These are phyloP conservation scores for Anarrhichthys ocellatus DNA, from an alignment of 2,113 vertebrate genomes.

Conservation along the genomic window DNA sequence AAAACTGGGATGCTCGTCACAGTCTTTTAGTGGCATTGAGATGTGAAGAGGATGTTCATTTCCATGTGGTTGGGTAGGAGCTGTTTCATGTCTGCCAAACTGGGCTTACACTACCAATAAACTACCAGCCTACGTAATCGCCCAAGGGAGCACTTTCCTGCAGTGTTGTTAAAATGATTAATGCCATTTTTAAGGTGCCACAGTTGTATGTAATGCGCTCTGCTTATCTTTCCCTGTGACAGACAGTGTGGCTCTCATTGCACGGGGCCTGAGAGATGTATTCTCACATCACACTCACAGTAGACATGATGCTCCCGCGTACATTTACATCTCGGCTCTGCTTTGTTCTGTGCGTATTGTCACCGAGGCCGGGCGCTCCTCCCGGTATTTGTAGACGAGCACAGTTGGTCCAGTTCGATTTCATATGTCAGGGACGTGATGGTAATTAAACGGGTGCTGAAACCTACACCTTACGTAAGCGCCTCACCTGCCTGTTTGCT, in stretches of 20 bases:
- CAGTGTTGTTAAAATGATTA: conserved; percentile 61
- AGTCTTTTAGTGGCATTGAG: conserved; percentile 25
- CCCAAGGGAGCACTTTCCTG: conserved; percentile 57
- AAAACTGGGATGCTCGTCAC: background rate
- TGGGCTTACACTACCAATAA: conserved; percentile 14
- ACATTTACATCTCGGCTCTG: background rate
- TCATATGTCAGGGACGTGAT: conserved; percentile 43
- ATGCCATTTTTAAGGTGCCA: conserved; percentile 53
- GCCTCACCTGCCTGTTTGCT: conserved; percentile 70
- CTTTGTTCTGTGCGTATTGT: background rate
- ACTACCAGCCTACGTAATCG: conserved; percentile 36
- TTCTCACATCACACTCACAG: background rate
- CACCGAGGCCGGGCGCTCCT: background rate
- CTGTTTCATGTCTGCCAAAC: conserved; percentile 44
- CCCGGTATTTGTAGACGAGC: conserved; percentile 23
- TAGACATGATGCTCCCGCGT: background rate
- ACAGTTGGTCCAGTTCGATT: conserved; percentile 29
- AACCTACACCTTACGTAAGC: conserved; percentile 34
- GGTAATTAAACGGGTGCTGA: conserved; percentile 71
- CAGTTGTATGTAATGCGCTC: conserved; percentile 39
- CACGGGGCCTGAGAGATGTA: conserved; percentile 5
- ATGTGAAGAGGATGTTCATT: background rate
- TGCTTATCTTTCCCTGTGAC: conserved; percentile 54
- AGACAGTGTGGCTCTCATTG: conserved; percentile 6
- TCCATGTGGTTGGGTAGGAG: background rate